Evolutionary conservation across 2,888 invertebrate genomes (phyloP), one percentile per base, ranked within the genome.

Genomic region (Tachina lurida): DNA sequence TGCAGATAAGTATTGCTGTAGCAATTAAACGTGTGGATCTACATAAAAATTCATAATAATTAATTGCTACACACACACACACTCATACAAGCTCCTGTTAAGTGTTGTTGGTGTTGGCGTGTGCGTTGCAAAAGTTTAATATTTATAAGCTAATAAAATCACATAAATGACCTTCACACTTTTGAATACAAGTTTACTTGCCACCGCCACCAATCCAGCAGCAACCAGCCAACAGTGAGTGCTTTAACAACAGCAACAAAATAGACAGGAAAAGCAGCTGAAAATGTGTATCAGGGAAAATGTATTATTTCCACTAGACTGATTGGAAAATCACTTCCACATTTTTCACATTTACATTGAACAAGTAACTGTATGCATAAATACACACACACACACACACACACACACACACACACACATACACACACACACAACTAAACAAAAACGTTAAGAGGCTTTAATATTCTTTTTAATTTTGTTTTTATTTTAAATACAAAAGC

Each of bases 261-360:
- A 63, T 56, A 73, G 19, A 52, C 43, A 73, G 47, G 17, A 63
- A 79, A 58, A 45, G 31, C 41, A 13, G 39, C 31, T 41, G 49
- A 43, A 76, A 49, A 68, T 60, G 45, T 78, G 60, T 58, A 78
- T 63, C 54, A 73, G 70, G 75, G 65, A 63, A 82, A 82, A 73
- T 74, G 47, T 76, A 87, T 87, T 87, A 84, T 84, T 88, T 88
- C 74, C 84, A 87, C 87, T 87, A 84, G 82, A 86, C 87, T 87
- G 88, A 88, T 88, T 88, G 87, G 88, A 88, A 88, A 88, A 88
- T 88, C 87, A 88, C 86, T 86, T 87, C 78, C 81, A 86, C 77
- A 75, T 78, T 74, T 74, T 79, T 78, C 41, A 54, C 65, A 63
- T 68, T 63, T 45, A 54, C 63, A 43, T 76, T 77, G 17, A 65